Evolutionary conservation across 2,797 vertebrate genomes (phyloP), one percentile per base, ranked within the genome.

Genomic region (Girardinus metallicus): DNA sequence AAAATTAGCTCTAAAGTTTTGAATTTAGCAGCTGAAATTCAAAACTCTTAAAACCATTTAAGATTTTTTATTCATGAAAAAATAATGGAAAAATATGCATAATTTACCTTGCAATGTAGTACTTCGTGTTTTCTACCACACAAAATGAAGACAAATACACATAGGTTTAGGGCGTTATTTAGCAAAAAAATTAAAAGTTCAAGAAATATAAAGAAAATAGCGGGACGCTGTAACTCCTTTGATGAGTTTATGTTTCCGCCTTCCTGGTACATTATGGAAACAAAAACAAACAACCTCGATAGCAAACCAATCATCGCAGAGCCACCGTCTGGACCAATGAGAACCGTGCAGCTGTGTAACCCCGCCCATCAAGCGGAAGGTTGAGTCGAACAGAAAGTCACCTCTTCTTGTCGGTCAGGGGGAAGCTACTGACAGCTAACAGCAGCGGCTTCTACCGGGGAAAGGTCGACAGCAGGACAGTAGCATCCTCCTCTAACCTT

Each of bases 401-500:
- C 91, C 93, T 90, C 87, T 8, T 82, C 55, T 29, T 55, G 74
- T 83, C 76, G 76, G 86, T 89, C 86, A 83, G 68, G 66, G 62
- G 16, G 74, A 70, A 75, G 84, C 83, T 77, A 80, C 31, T 23
- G 82, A 68, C 21, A 47, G 87, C 73, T 89, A 94, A 55, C 83
- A 34, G 71, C 43, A 88, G 57, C 57, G 12, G 68, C 76, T 21
- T 23, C 64, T 5, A 15, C 36, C 9, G 12, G 16, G 49, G 85
- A 85, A 88, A 94, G 90, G 91, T 96, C 92, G 88, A 91, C 80
- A 79, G 81, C 82, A 92, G 93, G 92, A 88, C 92, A 36, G 71
- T 21, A 83, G 75, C 85, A 90, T 83, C 80, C 21, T 78, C 73
- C 36, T 26, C 5, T 8, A 80, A 43, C 31, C 16, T 15, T 12